Evolutionary conservation across 2,888 invertebrate genomes (phyloP), one percentile per base, ranked within the genome.

Genomic region (Liodrosophila aerea): DNA sequence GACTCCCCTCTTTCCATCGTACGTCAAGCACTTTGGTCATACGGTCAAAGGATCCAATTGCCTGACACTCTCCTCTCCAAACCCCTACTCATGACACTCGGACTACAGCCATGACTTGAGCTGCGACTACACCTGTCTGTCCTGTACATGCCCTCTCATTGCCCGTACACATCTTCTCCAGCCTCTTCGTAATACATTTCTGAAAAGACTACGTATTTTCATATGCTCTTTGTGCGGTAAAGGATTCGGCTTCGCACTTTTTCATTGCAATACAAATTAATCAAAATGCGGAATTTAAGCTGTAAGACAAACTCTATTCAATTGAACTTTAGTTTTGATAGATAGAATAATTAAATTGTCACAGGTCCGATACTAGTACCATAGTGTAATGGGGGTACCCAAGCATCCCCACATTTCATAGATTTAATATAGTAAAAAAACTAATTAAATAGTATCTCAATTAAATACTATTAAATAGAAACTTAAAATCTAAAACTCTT

Each of bases 201-300:
- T 71, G 80, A 70, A 86, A 85, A 73, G 73, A 76, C 77, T 75
- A 58, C 56, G 8, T 15, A 65, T 82, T 85, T 83, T 73, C 68
- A 78, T 69, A 85, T 86, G 85, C 85, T 53, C 80, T 85, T 86
- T 85, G 85, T 75, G 68, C 52, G 44, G 64, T 44, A 74, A 74
- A 74, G 73, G 78, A 80, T 73, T 66, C 63, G 51, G 53, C 52
- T 66, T 68, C 64, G 65, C 67, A 65, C 75, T 69, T 77, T 68
- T 66, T 66, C 56, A 53, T 47, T 62, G 62, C 65, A 44, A 46
- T 59, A 57, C 22, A 81, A 78, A 85, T 81, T 85, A 85, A 87
- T 86, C 82, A 87, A 86, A 85, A 80, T 80, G 67, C 61, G 57
- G 86, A 77, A 87, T 84, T 82, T 76, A 85, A 82, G 71, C 61